A percentile compares a stretch with the other conserved stretches of the same genome.
These are phyloP conservation scores for Tautogolabrus adspersus DNA, from an alignment of 2,113 vertebrate genomes.

Conservation along the genomic window DNA sequence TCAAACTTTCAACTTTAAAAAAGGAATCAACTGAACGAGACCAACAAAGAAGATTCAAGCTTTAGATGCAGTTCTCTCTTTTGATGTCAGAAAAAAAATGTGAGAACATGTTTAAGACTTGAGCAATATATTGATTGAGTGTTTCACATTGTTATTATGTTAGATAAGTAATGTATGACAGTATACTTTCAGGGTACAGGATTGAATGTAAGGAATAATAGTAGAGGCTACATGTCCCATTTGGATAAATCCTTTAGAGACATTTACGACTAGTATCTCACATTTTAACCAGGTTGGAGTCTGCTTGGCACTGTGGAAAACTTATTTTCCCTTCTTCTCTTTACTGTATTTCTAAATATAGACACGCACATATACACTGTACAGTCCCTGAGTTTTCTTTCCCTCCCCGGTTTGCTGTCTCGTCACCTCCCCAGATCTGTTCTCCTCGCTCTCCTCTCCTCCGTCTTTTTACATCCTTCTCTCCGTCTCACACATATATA, in stretches of 20 bases:
- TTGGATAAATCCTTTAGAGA: not conserved
- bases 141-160: not conserved
- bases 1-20: not conserved
- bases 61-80: too few relatives aligned
- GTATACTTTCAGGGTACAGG: not conserved
- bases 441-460: constrained; percentile 23
- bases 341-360: constrained; percentile 6
- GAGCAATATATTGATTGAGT: too few relatives aligned
- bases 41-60: too few relatives aligned
- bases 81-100: too few relatives aligned
- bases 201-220: not conserved
- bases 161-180: not conserved
- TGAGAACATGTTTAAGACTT: too few relatives aligned
- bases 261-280: not conserved
- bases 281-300: not conserved
- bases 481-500: constrained; percentile 48
- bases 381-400: constrained; percentile 23
- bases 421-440: constrained; percentile 46
- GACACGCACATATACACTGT: not conserved
- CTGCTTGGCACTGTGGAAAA: not conserved
- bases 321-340: not conserved
- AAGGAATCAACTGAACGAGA: too few relatives aligned
- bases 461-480: constrained; percentile 27
- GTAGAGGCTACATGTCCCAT: not conserved
- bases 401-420: constrained; percentile 29